A percentile compares a stretch with the other conserved stretches of the same genome.
These are phyloP conservation scores for Bostrychus sinensis DNA, from an alignment of 2,113 vertebrate genomes.

Conservation along the genomic window DNA sequence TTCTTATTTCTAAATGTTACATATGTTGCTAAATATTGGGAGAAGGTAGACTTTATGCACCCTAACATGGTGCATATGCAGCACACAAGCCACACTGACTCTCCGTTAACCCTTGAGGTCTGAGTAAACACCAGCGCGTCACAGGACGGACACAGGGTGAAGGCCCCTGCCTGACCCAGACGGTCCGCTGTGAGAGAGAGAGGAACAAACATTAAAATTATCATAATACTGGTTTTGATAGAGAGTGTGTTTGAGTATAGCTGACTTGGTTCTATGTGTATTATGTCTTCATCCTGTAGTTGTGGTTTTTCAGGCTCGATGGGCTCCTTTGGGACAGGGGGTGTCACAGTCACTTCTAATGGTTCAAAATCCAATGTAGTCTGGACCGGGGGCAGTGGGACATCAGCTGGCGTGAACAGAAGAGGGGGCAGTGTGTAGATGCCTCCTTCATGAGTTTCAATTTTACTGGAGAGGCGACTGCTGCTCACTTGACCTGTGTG, in stretches of 20 bases:
- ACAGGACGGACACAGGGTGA: conserved; percentile 63
- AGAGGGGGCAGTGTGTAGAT: conserved; percentile 40
- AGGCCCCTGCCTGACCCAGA: neutral
- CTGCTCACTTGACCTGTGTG: neutral
- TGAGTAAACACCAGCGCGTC: conserved; percentile 52
- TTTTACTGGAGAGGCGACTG: neutral
- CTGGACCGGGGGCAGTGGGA: neutral
- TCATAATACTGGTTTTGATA: too few species aligned
- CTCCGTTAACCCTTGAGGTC: conserved; percentile 33
- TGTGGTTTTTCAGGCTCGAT: neutral
- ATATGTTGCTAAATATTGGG: neutral
- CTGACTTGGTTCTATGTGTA: conserved; percentile 22
- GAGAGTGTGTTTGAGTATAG: too few species aligned
- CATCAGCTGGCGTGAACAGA: fast-evolving
- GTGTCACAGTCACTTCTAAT: neutral
- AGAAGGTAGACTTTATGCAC: conserved; percentile 40
- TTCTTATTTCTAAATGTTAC: too few species aligned
- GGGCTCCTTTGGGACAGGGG: neutral
- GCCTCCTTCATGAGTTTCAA: conserved; percentile 11
- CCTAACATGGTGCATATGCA: conserved; percentile 41
- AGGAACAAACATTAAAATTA: neutral
- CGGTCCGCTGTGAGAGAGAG: conserved; percentile 17
- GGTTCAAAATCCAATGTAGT: neutral
- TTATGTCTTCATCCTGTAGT: neutral
- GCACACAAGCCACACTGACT: conserved; percentile 37